These are phyloP conservation scores for Cephalopachus bancanus DNA, from an alignment of 2,797 vertebrate species.

Conservation along the genomic window DNA sequence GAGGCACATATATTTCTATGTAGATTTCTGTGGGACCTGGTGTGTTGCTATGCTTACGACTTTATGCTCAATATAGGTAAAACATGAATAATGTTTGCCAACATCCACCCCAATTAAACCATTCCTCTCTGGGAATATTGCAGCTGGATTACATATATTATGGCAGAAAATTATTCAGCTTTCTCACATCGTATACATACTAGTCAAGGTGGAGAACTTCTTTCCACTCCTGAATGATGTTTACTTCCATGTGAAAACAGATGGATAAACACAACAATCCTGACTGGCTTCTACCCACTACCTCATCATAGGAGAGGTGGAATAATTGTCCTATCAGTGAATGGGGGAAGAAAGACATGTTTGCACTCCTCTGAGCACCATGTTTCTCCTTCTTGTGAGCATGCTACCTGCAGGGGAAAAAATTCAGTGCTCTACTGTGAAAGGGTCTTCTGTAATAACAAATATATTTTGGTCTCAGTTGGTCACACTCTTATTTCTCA, in stretches of 20 bases:
- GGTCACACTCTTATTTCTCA: neutral
- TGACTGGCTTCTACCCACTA: too few species aligned
- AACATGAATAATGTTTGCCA: neutral
- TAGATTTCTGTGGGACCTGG: neutral
- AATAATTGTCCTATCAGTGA: accelerated
- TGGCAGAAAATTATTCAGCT: too few species aligned
- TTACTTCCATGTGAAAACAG: neutral
- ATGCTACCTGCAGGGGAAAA: neutral
- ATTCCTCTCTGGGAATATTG: accelerated
- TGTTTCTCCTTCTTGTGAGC: neutral
- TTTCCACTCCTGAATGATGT: too few species aligned
- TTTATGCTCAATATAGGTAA: neutral
- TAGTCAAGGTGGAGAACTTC: neutral
- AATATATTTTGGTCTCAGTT: neutral
- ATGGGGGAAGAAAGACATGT: neutral
- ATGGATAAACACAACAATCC: neutral
- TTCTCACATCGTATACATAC: accelerated
- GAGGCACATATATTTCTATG: neutral
- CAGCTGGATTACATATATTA: neutral
- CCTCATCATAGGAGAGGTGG: accelerated
- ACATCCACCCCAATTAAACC: neutral
- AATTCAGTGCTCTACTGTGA: neutral
- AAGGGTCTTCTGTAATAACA: neutral
- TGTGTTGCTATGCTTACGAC: neutral
- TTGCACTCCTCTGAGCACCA: neutral